These are phyloP conservation scores for Anabas testudineus DNA, from an alignment of 2,797 vertebrate species.

Conservation along the genomic window DNA sequence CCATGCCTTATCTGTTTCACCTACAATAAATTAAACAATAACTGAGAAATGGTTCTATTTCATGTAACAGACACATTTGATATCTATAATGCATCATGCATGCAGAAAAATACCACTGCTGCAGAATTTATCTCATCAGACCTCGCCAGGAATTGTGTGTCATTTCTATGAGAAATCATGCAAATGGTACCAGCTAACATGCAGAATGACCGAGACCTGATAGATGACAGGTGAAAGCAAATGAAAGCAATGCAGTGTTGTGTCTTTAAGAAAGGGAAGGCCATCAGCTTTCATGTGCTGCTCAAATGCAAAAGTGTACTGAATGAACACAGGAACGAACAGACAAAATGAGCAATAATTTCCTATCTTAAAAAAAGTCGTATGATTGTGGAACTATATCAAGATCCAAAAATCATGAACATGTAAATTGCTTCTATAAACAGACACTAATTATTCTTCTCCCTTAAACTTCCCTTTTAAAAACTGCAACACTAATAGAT, in stretches of 20 bases:
- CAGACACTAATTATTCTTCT: neutral
- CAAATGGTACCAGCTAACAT: neutral
- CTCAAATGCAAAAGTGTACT: neutral
- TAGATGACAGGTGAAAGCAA: neutral
- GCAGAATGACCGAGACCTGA: neutral
- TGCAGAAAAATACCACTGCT: neutral
- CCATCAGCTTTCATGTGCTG: neutral
- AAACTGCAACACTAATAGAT: neutral
- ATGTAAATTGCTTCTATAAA: neutral
- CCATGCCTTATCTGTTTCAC: slow-evolving; percentile 42
- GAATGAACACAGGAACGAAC: neutral
- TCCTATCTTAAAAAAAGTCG: neutral
- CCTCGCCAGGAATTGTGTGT: neutral
- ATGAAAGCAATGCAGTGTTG: neutral
- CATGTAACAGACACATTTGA: slow-evolving; percentile 16
- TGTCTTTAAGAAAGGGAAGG: neutral
- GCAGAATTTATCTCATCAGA: neutral
- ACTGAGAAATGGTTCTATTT: slow-evolving; percentile 18
- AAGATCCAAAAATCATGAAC: neutral
- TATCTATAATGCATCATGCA: neutral
- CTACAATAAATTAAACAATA: slow-evolving; percentile 50
- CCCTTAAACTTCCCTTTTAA: neutral
- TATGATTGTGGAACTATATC: neutral
- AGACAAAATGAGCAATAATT: neutral
- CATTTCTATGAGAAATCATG: neutral